A percentile compares a stretch with the other conserved stretches of the same genome.
Evolutionary conservation across 2,113 vertebrate genomes (phyloP).

Genomic region (Cebus imitator): DNA sequence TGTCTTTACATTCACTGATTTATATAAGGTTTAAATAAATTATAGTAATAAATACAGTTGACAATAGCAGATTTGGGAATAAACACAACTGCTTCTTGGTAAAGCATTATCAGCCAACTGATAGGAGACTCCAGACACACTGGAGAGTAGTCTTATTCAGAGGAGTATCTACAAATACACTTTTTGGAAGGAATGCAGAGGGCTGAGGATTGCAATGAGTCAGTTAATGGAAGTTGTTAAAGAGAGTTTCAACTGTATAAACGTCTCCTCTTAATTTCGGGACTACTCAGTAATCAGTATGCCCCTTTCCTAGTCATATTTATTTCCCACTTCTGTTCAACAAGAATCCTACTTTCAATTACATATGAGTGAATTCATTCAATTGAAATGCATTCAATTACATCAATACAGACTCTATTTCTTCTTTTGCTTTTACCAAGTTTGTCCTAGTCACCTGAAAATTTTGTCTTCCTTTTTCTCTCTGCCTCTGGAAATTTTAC

Average conservation of each 20-base stretch:
- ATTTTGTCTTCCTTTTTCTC: not conserved
- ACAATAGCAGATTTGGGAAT: not conserved
- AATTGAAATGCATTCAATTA: no score
- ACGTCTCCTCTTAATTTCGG: not conserved
- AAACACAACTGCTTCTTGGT: not conserved
- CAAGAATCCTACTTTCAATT: not conserved
- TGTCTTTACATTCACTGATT: not conserved
- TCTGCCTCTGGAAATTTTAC: not conserved
- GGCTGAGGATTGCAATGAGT: not conserved
- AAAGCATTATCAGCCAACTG: not conserved
- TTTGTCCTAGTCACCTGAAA: not conserved
- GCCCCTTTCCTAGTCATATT: not conserved
- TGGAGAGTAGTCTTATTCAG: not conserved
- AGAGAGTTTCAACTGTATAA: not conserved
- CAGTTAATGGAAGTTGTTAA: not conserved
- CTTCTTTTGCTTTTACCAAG: not conserved
- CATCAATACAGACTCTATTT: not conserved
- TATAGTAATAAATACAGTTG: not conserved
- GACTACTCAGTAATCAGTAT: not conserved
- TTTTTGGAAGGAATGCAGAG: not conserved
- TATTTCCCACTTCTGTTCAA: not conserved
- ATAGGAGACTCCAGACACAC: not conserved
- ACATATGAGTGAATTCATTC: not conserved
- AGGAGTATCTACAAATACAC: not conserved
- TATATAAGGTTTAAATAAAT: conserved; percentile 33